phyloP scores from a whole-genome alignment of 2,797 vertebrate species.

The Podarcis lilfordi region DNA sequence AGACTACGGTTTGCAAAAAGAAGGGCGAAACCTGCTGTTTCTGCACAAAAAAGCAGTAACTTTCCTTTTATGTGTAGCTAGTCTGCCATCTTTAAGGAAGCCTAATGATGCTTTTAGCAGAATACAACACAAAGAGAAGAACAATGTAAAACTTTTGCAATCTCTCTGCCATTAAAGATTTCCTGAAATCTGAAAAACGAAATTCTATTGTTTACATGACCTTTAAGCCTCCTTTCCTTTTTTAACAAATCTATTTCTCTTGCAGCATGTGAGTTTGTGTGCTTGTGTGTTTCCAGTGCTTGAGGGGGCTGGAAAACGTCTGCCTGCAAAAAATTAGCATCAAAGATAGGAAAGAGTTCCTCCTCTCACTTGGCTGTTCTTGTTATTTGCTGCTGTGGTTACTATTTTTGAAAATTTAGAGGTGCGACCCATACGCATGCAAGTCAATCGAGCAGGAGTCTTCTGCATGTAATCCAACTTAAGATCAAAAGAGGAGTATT shows the following conservation, averaged over 20 bases:
- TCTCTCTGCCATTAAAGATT: constrained; percentile 3
- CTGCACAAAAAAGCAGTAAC: constrained; percentile 6
- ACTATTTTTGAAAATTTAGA: too few relatives aligned
- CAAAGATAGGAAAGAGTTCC: too few relatives aligned
- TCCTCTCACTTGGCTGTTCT: too few relatives aligned
- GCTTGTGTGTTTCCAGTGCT: too few relatives aligned
- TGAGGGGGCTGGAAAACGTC: too few relatives aligned
- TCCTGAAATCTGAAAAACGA: constrained; percentile 22
- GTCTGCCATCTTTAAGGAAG: constrained; percentile 28
- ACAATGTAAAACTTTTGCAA: background rate
- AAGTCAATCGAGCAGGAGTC: too few relatives aligned
- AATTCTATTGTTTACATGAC: constrained; percentile 33
- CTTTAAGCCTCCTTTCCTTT: background rate
- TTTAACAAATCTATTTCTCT: background rate
- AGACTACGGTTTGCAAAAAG: constrained; percentile 49
- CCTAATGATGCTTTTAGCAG: background rate
- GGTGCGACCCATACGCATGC: too few relatives aligned
- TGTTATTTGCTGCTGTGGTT: too few relatives aligned
- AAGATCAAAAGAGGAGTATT: too few relatives aligned
- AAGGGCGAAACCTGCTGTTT: constrained; percentile 1
- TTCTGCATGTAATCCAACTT: too few relatives aligned
- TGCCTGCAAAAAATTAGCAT: too few relatives aligned
- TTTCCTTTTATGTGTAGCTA: background rate
- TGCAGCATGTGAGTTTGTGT: background rate
- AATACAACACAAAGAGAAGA: background rate